A percentile compares a stretch with the other conserved stretches of the same genome.
These are phyloP conservation scores for Drosophila macrospina DNA, from an alignment of 2,888 invertebrate species.

Conservation along the genomic window DNA sequence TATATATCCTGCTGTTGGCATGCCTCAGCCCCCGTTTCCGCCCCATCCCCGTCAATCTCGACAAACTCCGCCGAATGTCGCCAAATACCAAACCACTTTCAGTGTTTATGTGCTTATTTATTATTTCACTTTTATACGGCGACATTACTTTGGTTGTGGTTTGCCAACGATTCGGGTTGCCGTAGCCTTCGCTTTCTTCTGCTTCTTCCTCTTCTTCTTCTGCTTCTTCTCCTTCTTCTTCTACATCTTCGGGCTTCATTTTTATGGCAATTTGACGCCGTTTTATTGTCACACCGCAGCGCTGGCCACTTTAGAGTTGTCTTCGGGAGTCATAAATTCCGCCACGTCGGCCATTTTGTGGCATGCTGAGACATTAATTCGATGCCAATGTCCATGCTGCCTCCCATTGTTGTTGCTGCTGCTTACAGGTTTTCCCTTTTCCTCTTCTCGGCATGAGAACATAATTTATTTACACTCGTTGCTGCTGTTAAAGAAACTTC, in stretches of 20 bases:
- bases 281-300: constrained; percentile 78
- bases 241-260: constrained; percentile 45
- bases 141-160: constrained; percentile 52
- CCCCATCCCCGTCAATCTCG: not conserved
- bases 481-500: constrained; percentile 69
- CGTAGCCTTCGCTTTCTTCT: constrained; percentile 5
- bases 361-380: constrained; percentile 78
- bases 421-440: constrained; percentile 50
- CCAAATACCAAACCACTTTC: constrained; percentile 18
- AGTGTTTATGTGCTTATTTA: constrained; percentile 76
- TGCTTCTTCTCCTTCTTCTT: not conserved
- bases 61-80: constrained; percentile 2
- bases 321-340: constrained; percentile 75
- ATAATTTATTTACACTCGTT: constrained; percentile 73
- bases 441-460: constrained; percentile 24
- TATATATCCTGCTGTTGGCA: constrained; percentile 21
- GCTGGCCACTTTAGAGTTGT: constrained; percentile 79
- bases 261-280: constrained; percentile 81
- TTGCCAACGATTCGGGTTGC: constrained; percentile 57
- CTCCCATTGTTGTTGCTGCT: constrained; percentile 18
- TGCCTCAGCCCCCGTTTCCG: not conserved
- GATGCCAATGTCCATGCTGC: constrained; percentile 63
- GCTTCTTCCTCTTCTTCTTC: not conserved
- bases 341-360: constrained; percentile 78
- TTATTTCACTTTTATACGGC: constrained; percentile 74